Percentiles rank a stretch among this genome's conserved stretches.
These are phyloP conservation scores for Phaenicophaeus curvirostris DNA, from an alignment of 2,797 vertebrate species.

Conservation along the genomic window DNA sequence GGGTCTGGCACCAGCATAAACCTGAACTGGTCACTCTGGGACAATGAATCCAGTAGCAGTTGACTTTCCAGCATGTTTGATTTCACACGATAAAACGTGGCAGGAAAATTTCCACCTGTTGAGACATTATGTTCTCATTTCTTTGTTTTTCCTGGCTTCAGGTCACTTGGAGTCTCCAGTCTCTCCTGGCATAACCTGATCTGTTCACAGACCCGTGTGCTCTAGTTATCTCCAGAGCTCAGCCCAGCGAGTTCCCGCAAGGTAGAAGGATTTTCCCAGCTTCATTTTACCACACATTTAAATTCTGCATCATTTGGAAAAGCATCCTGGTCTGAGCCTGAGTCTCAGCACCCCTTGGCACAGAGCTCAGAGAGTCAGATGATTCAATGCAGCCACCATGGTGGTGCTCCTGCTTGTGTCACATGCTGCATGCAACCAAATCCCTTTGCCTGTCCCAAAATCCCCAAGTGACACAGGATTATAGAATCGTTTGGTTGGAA, in stretches of 20 bases:
- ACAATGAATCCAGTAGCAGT: not conserved
- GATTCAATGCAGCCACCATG: not conserved
- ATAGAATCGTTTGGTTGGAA: too few relatives aligned
- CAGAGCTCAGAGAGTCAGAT: not conserved
- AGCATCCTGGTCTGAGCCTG: not conserved
- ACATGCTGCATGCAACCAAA: not conserved
- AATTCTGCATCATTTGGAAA: not conserved
- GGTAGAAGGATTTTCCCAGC: not conserved
- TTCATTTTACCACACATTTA: not conserved
- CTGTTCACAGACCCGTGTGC: rapidly evolving
- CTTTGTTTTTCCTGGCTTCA: conserved; percentile 49
- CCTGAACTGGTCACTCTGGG: not conserved
- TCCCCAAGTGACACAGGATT: not conserved
- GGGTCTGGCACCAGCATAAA: conserved; percentile 23
- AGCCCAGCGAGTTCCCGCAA: not conserved
- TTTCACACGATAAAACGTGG: conserved; percentile 21
- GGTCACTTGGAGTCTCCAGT: not conserved
- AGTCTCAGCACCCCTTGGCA: not conserved
- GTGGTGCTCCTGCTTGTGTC: not conserved
- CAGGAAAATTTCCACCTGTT: conserved; percentile 58
- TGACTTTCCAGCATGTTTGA: not conserved
- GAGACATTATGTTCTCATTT: conserved; percentile 40
- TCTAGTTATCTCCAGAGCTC: not conserved
- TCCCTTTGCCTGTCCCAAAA: not conserved
- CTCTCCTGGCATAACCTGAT: not conserved